phyloP scores from a whole-genome alignment of 2,888 invertebrate species.

The Caenorhabditis sinica region DNA sequence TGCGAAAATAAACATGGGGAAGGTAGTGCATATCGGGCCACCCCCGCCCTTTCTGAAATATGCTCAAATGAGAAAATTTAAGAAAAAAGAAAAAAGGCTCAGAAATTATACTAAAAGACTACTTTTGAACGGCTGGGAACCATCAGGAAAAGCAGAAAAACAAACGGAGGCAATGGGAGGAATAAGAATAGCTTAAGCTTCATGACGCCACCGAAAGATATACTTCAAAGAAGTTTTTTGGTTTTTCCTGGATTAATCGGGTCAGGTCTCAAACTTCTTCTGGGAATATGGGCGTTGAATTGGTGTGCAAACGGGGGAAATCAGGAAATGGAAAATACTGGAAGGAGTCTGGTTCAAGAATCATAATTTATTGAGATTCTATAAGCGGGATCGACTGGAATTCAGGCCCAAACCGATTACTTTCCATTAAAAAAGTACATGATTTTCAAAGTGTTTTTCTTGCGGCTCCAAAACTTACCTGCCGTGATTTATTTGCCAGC shows the following conservation, averaged over 20 bases:
- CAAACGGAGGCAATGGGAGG: constrained; percentile 30
- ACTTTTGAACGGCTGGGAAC: constrained; percentile 20
- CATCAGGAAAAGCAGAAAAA: constrained; percentile 16
- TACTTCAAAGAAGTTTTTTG: constrained; percentile 4
- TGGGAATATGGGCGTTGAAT: background rate
- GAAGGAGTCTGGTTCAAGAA: background rate
- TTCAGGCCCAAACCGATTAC: no score
- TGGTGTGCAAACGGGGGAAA: constrained; percentile 12
- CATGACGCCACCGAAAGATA: constrained; percentile 30
- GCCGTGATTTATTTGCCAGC: no score
- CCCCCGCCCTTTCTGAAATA: constrained; percentile 27
- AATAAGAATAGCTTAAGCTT: constrained; percentile 28
- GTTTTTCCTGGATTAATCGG: constrained; percentile 26
- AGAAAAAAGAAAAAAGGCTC: constrained; percentile 13
- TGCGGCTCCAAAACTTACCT: no score
- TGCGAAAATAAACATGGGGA: constrained; percentile 27
- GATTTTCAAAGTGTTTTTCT: no score
- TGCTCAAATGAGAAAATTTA: constrained; percentile 1
- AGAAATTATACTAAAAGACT: constrained; percentile 11
- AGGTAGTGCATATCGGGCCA: constrained; percentile 23
- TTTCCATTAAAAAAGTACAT: no score
- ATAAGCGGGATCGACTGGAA: background rate
- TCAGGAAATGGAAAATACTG: constrained; percentile 16
- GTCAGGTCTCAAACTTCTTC: constrained; percentile 10
- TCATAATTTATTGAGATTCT: background rate